These are phyloP conservation scores for Melitaea athalia DNA, from an alignment of 2,888 invertebrate species.

Conservation along the genomic window DNA sequence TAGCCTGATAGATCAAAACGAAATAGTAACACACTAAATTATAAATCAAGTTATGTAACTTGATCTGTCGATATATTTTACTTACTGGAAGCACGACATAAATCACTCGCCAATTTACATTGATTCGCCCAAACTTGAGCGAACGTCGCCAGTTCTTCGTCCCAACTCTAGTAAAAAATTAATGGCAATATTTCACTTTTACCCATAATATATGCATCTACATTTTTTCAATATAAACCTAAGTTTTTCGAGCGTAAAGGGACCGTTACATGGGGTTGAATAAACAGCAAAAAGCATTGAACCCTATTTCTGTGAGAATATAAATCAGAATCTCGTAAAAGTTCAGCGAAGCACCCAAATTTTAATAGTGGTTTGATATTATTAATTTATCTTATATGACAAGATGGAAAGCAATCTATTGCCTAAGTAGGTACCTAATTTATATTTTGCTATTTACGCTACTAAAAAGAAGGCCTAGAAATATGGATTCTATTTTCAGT, in stretches of 20 bases:
- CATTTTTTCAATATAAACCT: neutral
- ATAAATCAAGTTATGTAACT: too few relatives aligned
- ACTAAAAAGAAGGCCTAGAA: too few relatives aligned
- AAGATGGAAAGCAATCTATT: too few relatives aligned
- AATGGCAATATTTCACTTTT: neutral
- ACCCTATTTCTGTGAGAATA: neutral
- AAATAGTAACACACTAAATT: too few relatives aligned
- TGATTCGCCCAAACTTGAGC: slow-evolving; percentile 67
- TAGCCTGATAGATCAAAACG: too few relatives aligned
- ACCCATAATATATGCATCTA: neutral
- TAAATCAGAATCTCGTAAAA: too few relatives aligned
- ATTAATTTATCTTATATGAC: too few relatives aligned
- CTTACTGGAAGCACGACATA: slow-evolving; percentile 68
- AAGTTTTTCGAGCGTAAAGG: slow-evolving; percentile 2
- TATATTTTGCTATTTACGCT: too few relatives aligned
- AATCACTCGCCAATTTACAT: slow-evolving; percentile 55
- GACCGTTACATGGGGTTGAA: neutral
- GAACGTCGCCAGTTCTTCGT: slow-evolving; percentile 65
- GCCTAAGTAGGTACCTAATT: too few relatives aligned
- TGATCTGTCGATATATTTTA: slow-evolving; percentile 16
- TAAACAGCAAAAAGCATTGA: neutral
- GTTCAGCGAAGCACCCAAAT: too few relatives aligned
- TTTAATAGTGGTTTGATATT: too few relatives aligned
- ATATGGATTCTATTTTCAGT: too few relatives aligned
- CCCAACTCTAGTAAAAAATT: slow-evolving; percentile 60